These are phyloP conservation scores for Ichneumon xanthorius DNA, from an alignment of 2,888 invertebrate species.

Conservation along the genomic window DNA sequence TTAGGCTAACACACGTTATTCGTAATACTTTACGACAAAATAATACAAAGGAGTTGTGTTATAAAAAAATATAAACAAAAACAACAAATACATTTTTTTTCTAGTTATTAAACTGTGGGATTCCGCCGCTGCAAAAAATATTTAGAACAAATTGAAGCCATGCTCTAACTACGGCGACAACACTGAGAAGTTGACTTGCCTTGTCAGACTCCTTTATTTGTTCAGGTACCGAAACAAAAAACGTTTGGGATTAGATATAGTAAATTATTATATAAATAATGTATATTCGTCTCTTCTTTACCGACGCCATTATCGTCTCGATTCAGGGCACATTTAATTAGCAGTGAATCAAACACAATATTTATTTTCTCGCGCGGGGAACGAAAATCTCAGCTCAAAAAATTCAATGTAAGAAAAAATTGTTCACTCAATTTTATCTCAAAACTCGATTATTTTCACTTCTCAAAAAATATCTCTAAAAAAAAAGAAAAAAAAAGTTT, in stretches of 20 bases:
- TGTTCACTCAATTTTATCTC: too few relatives aligned
- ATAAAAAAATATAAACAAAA: constrained; percentile 3
- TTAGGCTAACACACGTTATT: constrained; percentile 3
- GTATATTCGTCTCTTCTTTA: not conserved
- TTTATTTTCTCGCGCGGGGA: constrained; percentile 10
- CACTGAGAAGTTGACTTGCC: constrained; percentile 87
- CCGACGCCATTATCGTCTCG: constrained; percentile 11
- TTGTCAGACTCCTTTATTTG: constrained; percentile 89
- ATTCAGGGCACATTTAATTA: not conserved
- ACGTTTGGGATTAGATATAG: constrained; percentile 76
- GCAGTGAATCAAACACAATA: constrained; percentile 36
- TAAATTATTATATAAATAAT: constrained; percentile 50
- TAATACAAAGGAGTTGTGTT: constrained; percentile 9
- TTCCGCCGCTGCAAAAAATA: constrained; percentile 46
- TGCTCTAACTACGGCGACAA: constrained; percentile 82
- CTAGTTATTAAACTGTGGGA: constrained; percentile 20
- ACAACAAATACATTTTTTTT: not conserved
- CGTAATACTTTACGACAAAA: not conserved
- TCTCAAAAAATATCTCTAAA: constrained; percentile 13
- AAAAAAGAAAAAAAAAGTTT: constrained; percentile 68
- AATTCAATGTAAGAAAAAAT: too few relatives aligned
- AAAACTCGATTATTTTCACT: not conserved
- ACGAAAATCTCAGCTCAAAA: too few relatives aligned
- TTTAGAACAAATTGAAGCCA: constrained; percentile 75
- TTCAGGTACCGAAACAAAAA: constrained; percentile 81